Evolutionary conservation across 2,797 vertebrate species (phyloP).

Genomic region (Tragelaphus oryx): DNA sequence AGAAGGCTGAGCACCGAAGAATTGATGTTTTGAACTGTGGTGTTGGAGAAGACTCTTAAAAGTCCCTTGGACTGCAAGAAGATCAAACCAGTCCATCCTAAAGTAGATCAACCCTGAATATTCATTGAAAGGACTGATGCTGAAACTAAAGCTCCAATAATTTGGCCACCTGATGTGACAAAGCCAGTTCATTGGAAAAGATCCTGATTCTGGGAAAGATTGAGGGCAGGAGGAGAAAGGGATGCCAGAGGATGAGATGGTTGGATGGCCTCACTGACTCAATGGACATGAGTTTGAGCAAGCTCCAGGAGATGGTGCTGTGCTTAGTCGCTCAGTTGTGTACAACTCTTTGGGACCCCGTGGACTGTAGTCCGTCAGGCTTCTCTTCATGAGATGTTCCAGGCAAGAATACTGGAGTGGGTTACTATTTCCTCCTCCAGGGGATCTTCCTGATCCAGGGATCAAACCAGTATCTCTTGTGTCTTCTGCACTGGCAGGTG

Average conservation of each 20-base stretch:
- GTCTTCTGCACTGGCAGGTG: background rate
- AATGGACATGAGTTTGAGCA: background rate
- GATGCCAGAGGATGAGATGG: background rate
- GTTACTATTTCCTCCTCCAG: background rate
- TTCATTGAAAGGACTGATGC: background rate
- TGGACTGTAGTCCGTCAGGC: rapidly evolving
- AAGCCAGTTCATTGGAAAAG: background rate
- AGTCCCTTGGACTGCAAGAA: background rate
- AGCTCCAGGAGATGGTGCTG: background rate
- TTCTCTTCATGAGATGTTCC: background rate
- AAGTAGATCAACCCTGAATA: background rate
- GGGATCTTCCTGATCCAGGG: background rate
- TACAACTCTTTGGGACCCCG: background rate
- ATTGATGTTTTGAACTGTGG: background rate
- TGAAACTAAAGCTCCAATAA: background rate
- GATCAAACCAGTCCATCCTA: background rate
- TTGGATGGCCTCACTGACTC: background rate
- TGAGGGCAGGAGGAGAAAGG: background rate
- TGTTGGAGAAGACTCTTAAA: background rate
- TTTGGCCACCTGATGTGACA: background rate
- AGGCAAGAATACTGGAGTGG: background rate
- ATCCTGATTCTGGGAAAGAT: background rate
- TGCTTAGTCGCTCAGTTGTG: background rate
- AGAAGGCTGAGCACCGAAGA: background rate
- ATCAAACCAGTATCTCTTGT: background rate